A percentile compares a stretch with the other conserved stretches of the same genome.
Conservation (phyloP, 1,140 invertebrate genomes). For the Drusus annulatus region DNA sequence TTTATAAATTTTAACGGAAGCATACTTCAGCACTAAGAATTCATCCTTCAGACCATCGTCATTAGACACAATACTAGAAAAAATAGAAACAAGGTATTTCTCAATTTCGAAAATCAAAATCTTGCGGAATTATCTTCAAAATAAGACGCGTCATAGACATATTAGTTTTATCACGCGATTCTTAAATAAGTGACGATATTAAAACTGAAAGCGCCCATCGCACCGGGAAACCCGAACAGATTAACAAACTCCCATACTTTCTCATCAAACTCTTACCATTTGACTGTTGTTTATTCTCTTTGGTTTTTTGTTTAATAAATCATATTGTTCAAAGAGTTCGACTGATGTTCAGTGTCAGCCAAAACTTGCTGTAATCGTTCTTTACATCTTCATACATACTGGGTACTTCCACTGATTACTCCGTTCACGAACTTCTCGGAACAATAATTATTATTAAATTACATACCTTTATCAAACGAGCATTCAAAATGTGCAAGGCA, state of each 20-base stretch:
- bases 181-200: slow-evolving; percentile 30
- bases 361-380: slow-evolving; percentile 44
- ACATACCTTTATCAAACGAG: slow-evolving; percentile 37
- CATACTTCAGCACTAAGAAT: too few species aligned
- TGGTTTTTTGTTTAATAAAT: slow-evolving; percentile 49
- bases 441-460: slow-evolving; percentile 16
- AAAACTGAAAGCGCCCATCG: slow-evolving; percentile 27
- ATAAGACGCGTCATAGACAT: background rate
- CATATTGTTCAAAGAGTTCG: slow-evolving; percentile 38
- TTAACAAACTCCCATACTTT: slow-evolving; percentile 48
- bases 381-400: slow-evolving; percentile 49
- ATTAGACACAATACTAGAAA: too few species aligned
- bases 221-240: slow-evolving; percentile 8
- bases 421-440: slow-evolving; percentile 26
- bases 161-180: slow-evolving; percentile 52
- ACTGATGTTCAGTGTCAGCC: slow-evolving; percentile 11
- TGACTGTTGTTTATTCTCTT: background rate
- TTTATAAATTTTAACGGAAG: too few species aligned
- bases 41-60: too few species aligned
- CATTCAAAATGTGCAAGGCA: slow-evolving; percentile 49
- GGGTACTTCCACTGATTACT: slow-evolving; percentile 50
- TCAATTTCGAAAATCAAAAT: background rate
- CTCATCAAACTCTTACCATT: slow-evolving; percentile 35
- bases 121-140: background rate
- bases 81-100: background rate